phyloP scores from a whole-genome alignment of 2,797 vertebrate species.

The Melanotaenia boesemani region DNA sequence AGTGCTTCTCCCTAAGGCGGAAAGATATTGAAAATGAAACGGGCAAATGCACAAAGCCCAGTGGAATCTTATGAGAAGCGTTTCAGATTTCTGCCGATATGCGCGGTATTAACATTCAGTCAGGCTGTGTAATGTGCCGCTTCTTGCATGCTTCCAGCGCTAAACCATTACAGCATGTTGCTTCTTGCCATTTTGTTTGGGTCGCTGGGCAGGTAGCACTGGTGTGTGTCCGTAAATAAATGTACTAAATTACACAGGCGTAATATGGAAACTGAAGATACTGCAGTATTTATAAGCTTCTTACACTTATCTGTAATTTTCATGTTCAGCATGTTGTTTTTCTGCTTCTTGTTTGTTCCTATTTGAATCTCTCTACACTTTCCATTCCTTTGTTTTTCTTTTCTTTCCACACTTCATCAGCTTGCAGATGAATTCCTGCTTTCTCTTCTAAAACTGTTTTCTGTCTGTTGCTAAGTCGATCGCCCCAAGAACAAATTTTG shows the following conservation, averaged over 20 bases:
- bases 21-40: conserved; percentile 77
- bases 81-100: conserved; percentile 77
- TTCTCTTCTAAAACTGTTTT: conserved; percentile 18
- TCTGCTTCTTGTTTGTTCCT: conserved; percentile 24
- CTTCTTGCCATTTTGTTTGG: conserved; percentile 54
- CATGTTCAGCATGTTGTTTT: conserved; percentile 17
- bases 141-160: conserved; percentile 58
- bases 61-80: conserved; percentile 71
- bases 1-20: conserved; percentile 67
- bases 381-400: conserved; percentile 2
- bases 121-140: conserved; percentile 63
- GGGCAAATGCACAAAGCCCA: conserved; percentile 63
- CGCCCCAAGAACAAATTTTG: conserved; percentile 16
- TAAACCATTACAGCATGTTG: conserved; percentile 49
- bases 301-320: conserved; percentile 20
- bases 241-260: conserved; percentile 24
- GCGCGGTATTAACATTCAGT: conserved; percentile 77
- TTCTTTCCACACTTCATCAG: conserved; percentile 21
- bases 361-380: conserved; percentile 1
- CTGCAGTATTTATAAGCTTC: conserved; percentile 22
- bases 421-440: conserved; percentile 34
- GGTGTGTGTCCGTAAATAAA: conserved; percentile 24
- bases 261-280: conserved; percentile 39
- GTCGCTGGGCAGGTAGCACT: conserved; percentile 43
- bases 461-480: conserved; percentile 15